Evolutionary conservation across 2,113 vertebrate species (phyloP).

Genomic region (Lagopus muta): DNA sequence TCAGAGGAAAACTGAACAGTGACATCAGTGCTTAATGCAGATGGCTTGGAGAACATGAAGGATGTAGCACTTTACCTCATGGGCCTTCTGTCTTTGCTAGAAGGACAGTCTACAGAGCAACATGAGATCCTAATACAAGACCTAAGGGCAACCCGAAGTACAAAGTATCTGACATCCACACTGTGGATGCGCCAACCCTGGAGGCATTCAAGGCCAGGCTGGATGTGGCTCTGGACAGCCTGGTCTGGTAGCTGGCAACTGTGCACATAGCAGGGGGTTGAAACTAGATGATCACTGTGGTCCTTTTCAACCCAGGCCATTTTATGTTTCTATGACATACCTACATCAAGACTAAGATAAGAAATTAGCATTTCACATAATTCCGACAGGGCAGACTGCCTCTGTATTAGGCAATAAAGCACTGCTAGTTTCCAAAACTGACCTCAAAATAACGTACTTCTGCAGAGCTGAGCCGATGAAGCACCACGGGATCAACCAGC

Average conservation of each 20-base stretch:
- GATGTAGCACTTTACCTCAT: not conserved
- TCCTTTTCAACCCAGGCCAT: no score
- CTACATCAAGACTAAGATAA: not conserved
- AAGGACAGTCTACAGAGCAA: not conserved
- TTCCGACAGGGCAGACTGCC: not conserved
- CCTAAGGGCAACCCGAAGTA: not conserved
- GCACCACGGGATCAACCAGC: not conserved
- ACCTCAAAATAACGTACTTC: not conserved
- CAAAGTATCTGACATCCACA: not conserved
- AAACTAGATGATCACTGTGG: no score
- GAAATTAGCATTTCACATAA: not conserved
- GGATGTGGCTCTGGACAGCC: no score
- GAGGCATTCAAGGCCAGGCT: no score
- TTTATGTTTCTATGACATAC: not conserved
- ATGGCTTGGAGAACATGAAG: not conserved
- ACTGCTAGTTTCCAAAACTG: accelerated
- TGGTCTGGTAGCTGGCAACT: no score
- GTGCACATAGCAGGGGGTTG: no score
- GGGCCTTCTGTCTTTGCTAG: not conserved
- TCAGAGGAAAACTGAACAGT: not conserved
- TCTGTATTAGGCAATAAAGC: not conserved
- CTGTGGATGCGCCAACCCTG: no score
- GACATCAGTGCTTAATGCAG: not conserved
- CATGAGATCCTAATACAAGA: not conserved
- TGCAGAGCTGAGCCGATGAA: not conserved